phyloP scores from a whole-genome alignment of 2,888 invertebrate species.

The Ophraella communa region DNA sequence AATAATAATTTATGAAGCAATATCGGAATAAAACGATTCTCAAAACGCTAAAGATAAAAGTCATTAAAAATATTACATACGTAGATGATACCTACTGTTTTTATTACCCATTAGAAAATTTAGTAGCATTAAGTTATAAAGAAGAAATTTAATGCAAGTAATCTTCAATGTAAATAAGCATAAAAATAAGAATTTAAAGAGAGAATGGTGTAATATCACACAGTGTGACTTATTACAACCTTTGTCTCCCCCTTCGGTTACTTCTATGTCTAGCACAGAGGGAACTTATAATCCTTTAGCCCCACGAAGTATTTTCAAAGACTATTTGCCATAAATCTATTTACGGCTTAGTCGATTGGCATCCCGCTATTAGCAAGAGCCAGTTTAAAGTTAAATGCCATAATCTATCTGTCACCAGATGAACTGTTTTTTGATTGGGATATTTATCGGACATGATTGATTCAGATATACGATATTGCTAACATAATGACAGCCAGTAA shows the following conservation, averaged over 20 bases:
- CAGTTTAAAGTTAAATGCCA: slow-evolving; percentile 33
- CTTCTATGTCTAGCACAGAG: background rate
- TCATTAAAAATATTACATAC: too few species aligned
- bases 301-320: slow-evolving; percentile 32
- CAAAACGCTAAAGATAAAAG: too few species aligned
- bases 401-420: slow-evolving; percentile 38
- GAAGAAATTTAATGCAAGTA: too few species aligned
- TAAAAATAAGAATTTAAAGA: too few species aligned
- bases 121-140: too few species aligned
- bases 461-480: slow-evolving; percentile 13
- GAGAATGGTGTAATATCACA: too few species aligned
- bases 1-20: too few species aligned
- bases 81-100: too few species aligned
- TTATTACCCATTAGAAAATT: too few species aligned
- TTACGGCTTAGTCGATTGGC: slow-evolving; percentile 27
- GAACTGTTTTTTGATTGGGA: slow-evolving; percentile 37
- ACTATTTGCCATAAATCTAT: slow-evolving; percentile 34
- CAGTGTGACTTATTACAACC: background rate
- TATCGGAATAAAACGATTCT: too few species aligned
- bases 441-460: slow-evolving; percentile 14
- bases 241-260: background rate
- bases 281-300: slow-evolving; percentile 29
- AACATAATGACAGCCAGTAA: slow-evolving; percentile 11
- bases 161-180: too few species aligned
- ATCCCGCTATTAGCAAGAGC: slow-evolving; percentile 36